phyloP scores from a whole-genome alignment of 2,797 vertebrate genomes.

The Microcaecilia unicolor region DNA sequence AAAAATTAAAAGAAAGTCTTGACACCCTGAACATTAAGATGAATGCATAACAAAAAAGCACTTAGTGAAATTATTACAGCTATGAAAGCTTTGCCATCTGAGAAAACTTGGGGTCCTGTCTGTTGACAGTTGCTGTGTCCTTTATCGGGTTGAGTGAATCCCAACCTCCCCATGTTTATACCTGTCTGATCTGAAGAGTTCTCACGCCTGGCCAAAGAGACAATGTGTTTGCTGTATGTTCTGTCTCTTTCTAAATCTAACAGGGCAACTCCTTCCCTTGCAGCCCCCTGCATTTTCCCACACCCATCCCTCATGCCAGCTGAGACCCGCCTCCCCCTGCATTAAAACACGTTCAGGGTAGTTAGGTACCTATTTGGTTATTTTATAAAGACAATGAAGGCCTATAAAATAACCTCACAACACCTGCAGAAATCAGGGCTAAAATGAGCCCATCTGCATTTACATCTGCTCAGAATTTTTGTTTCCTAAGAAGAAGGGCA shows the following conservation, averaged over 20 bases:
- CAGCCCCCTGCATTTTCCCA: constrained; percentile 1
- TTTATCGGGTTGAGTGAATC: not conserved
- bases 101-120: not conserved
- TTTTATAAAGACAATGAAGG: too few relatives aligned
- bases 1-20: not conserved
- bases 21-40: not conserved
- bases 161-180: not conserved
- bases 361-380: too few relatives aligned
- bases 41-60: not conserved
- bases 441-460: too few relatives aligned
- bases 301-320: not conserved
- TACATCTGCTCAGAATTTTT: too few relatives aligned
- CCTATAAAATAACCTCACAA: too few relatives aligned
- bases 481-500: too few relatives aligned
- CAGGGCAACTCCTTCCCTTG: constrained; percentile 1
- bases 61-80: not conserved
- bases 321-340: not conserved
- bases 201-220: not conserved
- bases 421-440: too few relatives aligned
- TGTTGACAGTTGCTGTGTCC: not conserved
- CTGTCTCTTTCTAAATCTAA: not conserved
- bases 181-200: not conserved
- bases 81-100: not conserved
- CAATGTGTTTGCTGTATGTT: not conserved
- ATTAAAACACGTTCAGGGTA: too few relatives aligned